phyloP scores from a whole-genome alignment of 2,113 vertebrate genomes.

The Oryzias celebensis region DNA sequence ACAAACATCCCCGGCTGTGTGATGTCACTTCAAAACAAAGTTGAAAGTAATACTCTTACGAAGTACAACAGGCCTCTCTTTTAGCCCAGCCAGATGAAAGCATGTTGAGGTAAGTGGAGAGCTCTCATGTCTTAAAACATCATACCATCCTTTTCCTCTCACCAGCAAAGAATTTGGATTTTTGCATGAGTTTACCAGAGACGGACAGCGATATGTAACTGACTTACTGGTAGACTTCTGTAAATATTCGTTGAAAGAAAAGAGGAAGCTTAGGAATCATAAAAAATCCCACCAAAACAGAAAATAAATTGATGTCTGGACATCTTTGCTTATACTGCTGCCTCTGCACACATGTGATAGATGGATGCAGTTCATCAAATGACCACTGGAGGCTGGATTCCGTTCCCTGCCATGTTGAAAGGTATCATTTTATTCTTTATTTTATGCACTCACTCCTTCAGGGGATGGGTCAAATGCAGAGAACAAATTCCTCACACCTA shows the following conservation, averaged over 20 bases:
- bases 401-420: too few species aligned
- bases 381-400: too few species aligned
- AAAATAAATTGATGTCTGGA: too few species aligned
- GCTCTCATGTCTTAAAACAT: constrained; percentile 35
- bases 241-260: constrained; percentile 18
- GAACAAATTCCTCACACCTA: too few species aligned
- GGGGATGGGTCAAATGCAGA: too few species aligned
- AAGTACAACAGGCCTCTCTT: constrained; percentile 58
- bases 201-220: constrained; percentile 13
- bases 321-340: too few species aligned
- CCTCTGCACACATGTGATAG: too few species aligned
- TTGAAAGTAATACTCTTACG: constrained; percentile 69
- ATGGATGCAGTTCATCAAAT: too few species aligned
- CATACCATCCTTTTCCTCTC: constrained; percentile 40
- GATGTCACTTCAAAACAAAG: constrained; percentile 55
- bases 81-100: constrained; percentile 60
- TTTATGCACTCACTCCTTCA: too few species aligned
- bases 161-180: constrained; percentile 47
- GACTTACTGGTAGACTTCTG: constrained; percentile 21
- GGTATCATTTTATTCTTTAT: too few species aligned
- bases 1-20: constrained; percentile 61
- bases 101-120: constrained; percentile 56
- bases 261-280: neutral
- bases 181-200: constrained; percentile 30
- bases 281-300: neutral